Conservation (phyloP, 1,140 invertebrate genomes). For the Magallana ariakensis region DNA sequence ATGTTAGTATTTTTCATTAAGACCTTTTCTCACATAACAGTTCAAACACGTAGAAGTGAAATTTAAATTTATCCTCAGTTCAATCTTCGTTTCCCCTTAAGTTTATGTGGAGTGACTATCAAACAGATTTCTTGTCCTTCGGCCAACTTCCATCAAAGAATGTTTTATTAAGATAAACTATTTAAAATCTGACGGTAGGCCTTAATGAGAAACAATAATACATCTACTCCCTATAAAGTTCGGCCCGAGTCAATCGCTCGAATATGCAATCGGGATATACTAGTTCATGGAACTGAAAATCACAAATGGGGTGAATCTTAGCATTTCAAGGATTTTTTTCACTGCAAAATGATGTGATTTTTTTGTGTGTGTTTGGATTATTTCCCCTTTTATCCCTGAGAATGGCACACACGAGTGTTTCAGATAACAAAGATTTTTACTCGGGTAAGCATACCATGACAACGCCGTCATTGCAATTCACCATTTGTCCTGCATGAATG, state of each 20-base stretch:
- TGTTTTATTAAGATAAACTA: constrained; percentile 39
- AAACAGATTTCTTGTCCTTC: background rate
- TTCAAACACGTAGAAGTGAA: background rate
- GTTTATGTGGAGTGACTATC: background rate
- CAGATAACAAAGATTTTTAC: background rate
- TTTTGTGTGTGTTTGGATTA: background rate
- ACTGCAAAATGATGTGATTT: constrained; percentile 3
- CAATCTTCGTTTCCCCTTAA: background rate
- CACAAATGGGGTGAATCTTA: background rate
- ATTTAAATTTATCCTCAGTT: constrained; percentile 13
- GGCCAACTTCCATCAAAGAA: constrained; percentile 30
- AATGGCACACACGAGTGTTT: background rate
- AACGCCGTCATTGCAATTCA: no score
- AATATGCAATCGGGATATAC: no score
- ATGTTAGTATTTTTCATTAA: constrained; percentile 27
- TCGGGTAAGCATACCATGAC: background rate
- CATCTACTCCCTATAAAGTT: background rate
- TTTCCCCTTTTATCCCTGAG: background rate
- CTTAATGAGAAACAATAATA: constrained; percentile 25
- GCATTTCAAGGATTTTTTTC: background rate
- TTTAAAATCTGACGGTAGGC: constrained; percentile 9
- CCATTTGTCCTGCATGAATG: no score
- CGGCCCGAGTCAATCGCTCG: no score
- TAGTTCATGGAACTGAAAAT: no score
- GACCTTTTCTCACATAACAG: background rate